Evolutionary conservation across 2,888 invertebrate genomes (phyloP).

Genomic region (Apodemia duryi): DNA sequence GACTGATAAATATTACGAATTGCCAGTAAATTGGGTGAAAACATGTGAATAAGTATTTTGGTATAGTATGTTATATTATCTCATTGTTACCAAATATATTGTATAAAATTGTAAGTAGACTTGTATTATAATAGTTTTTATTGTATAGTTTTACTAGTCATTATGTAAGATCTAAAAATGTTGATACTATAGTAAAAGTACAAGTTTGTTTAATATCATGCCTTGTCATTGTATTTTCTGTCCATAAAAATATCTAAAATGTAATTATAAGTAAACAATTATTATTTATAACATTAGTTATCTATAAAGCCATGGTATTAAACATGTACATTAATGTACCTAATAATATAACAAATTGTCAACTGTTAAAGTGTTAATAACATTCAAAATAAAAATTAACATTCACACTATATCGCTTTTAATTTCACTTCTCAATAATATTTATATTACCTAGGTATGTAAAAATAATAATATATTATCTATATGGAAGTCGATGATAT

Average conservation of each 20-base stretch:
- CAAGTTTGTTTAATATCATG: conserved; percentile 29
- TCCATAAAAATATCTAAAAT: conserved; percentile 11
- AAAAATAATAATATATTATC: no score
- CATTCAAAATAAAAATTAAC: conserved; percentile 10
- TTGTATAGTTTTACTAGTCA: conserved; percentile 74
- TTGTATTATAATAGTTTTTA: conserved; percentile 47
- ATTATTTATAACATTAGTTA: conserved; percentile 21
- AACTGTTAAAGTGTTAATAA: conserved; percentile 37
- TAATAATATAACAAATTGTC: conserved; percentile 49
- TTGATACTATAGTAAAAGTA: conserved; percentile 48
- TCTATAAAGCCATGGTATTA: conserved; percentile 28
- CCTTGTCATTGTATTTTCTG: conserved; percentile 14
- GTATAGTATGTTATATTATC: conserved; percentile 65
- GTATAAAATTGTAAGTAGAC: conserved; percentile 58
- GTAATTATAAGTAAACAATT: conserved; percentile 24
- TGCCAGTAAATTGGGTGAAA: conserved; percentile 64
- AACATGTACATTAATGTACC: conserved; percentile 34
- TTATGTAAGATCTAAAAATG: conserved; percentile 62
- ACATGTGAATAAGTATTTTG: conserved; percentile 64
- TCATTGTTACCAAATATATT: conserved; percentile 79
- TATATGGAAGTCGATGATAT: no score
- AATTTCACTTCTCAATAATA: neutral
- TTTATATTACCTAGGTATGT: no score
- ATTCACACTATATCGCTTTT: neutral
- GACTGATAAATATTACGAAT: conserved; percentile 66